Evolutionary conservation across 2,797 vertebrate genomes (phyloP).

Genomic region (Sparidentex hasta): DNA sequence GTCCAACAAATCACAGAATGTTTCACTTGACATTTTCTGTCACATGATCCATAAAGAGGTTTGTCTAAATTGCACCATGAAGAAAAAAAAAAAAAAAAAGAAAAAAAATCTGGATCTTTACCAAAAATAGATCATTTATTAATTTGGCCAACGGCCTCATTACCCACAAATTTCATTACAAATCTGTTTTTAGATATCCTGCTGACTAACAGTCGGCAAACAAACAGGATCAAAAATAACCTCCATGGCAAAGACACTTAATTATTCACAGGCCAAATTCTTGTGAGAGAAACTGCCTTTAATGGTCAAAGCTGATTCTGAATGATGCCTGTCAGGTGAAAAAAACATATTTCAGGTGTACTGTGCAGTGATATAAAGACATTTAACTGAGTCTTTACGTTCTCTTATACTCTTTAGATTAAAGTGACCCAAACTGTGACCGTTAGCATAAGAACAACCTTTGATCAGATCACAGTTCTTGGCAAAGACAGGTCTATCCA

Average conservation of each 20-base stretch:
- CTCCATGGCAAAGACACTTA: background rate
- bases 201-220: slow-evolving; percentile 33
- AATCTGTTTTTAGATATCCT: slow-evolving; percentile 23
- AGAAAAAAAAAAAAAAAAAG: background rate
- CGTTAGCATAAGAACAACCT: slow-evolving; percentile 35
- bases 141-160: background rate
- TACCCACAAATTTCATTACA: slow-evolving; percentile 15
- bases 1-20: background rate
- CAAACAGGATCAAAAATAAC: slow-evolving; percentile 15
- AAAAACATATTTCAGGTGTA: background rate
- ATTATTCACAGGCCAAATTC: slow-evolving; percentile 4
- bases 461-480: slow-evolving; percentile 46
- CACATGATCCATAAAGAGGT: slow-evolving; percentile 16
- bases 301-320: background rate
- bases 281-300: background rate
- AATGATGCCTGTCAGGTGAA: background rate
- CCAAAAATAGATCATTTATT: slow-evolving; percentile 5
- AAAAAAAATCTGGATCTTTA: slow-evolving; percentile 4
- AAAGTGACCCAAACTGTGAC: slow-evolving; percentile 28
- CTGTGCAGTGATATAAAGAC: background rate
- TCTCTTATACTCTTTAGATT: background rate
- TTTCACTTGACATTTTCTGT: slow-evolving; percentile 5
- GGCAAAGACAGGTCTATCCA: slow-evolving; percentile 53
- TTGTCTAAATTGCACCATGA: background rate
- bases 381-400: background rate